Base-by-base conservation (phyloP, 1,140 invertebrate species). In the Sycophila sp. region DNA sequence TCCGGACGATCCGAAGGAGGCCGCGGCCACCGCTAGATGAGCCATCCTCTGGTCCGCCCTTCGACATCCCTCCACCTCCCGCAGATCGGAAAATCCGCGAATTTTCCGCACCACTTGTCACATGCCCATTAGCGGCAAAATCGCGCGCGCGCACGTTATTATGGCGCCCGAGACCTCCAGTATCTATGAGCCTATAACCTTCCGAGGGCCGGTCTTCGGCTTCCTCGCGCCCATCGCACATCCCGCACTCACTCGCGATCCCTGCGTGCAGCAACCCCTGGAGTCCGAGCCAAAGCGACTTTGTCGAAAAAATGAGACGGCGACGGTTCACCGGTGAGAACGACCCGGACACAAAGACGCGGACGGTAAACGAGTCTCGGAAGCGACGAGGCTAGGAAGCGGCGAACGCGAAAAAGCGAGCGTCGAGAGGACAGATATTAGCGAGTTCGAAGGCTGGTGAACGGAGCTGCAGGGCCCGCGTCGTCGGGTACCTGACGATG, bases 401-500 rank as follows among this genome's bases (percentile, higher is more conserved):
- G 30, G 34, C 22, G 53, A 56, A 56, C 53, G 30, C n/a, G 7
- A 7, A 36, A 56, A 58, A n/a, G n/a, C 19, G 17, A 1, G 4
- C 28, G 10, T 22, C 26, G n/a, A n/a, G n/a, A n/a, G n/a, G n/a
- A n/a, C n/a, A n/a, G n/a, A n/a, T n/a, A n/a, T n/a, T n/a, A n/a
- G n/a, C n/a, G n/a, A n/a, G n/a, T n/a, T n/a, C n/a, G n/a, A n/a
- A n/a, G n/a, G n/a, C n/a, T n/a, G n/a, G n/a, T n/a, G n/a, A n/a
- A n/a, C n/a, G n/a, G n/a, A n/a, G n/a, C n/a, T n/a, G n/a, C n/a
- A n/a, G n/a, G n/a, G n/a, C n/a, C n/a, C n/a, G n/a, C n/a, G n/a
- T n/a, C n/a, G n/a, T n/a, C n/a, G n/a, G n/a, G n/a, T 72, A 64
- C 2, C 30, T 26, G 34, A 69, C 40, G 80, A 82, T 82, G 79